Percentiles rank a stretch among this genome's conserved stretches.
These are phyloP conservation scores for Pectinophora gossypiella DNA, from an alignment of 1,140 invertebrate genomes.

Conservation along the genomic window DNA sequence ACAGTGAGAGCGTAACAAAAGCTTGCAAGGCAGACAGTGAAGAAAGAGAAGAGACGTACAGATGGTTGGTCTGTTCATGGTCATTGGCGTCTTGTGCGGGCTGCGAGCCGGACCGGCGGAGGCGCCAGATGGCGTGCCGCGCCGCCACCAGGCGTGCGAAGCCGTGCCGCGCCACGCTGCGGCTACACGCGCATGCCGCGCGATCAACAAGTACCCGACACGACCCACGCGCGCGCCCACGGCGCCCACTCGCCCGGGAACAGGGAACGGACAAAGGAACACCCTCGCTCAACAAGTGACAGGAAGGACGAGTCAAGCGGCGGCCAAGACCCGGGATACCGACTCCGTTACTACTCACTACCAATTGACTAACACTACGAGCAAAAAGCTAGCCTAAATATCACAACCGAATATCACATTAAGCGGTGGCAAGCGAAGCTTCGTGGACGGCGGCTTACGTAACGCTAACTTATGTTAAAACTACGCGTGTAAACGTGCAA, in stretches of 20 bases:
- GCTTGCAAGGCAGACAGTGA: conserved; percentile 47
- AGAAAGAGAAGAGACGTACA: conserved; percentile 71
- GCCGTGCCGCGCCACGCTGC: conserved; percentile 77
- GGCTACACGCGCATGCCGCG: conserved; percentile 42
- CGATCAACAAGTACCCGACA: conserved; percentile 46
- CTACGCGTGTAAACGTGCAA: conserved; percentile 63
- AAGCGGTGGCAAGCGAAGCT: conserved; percentile 70
- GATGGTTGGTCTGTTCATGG: conserved; percentile 76
- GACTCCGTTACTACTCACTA: conserved; percentile 34
- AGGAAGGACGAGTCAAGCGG: conserved; percentile 18
- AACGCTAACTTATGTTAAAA: conserved; percentile 50
- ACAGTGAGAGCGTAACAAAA: conserved; percentile 31
- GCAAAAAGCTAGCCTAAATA: conserved; percentile 68
- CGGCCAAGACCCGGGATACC: conserved; percentile 21
- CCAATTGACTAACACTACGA: conserved; percentile 40
- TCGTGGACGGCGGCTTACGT: conserved; percentile 71
- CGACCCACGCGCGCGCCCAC: conserved; percentile 24
- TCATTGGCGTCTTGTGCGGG: conserved; percentile 72
- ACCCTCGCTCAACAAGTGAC: conserved; percentile 42
- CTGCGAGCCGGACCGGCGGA: conserved; percentile 77
- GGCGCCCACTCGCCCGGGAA: conserved; percentile 38
- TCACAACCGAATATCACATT: conserved; percentile 74
- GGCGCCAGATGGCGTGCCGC: conserved; percentile 80
- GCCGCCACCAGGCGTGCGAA: conserved; percentile 80
- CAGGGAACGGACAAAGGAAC: conserved; percentile 18